Conservation (phyloP, 1,140 invertebrate species). For the Anthonomus grandis region DNA sequence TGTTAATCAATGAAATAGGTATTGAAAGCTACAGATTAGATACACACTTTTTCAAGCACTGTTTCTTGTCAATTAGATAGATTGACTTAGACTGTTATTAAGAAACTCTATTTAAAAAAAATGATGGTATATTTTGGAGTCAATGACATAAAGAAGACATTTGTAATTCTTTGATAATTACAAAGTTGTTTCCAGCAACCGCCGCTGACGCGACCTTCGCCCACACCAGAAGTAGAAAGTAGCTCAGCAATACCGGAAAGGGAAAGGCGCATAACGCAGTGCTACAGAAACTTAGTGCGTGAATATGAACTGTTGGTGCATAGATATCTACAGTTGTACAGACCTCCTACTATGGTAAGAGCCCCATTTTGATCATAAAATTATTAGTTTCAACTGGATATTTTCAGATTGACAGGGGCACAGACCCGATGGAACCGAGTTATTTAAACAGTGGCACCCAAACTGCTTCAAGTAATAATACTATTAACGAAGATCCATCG, state of each 20-base stretch:
- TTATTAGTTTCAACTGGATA: background rate
- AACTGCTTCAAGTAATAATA: conserved; percentile 24
- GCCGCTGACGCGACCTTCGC: background rate
- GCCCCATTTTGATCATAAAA: background rate
- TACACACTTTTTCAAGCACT: too few species aligned
- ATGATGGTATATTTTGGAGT: too few species aligned
- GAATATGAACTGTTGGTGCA: conserved; percentile 53
- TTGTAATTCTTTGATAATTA: too few species aligned
- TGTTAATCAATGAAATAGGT: too few species aligned
- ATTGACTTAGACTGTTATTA: too few species aligned
- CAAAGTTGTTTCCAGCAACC: too few species aligned
- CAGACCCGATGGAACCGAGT: conserved; percentile 61
- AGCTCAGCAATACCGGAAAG: conserved; percentile 42
- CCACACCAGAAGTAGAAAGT: conserved; percentile 20
- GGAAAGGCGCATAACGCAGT: conserved; percentile 48
- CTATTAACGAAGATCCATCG: conserved; percentile 10
- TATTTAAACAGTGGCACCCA: conserved; percentile 36
- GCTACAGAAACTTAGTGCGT: conserved; percentile 52
- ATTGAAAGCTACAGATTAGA: too few species aligned
- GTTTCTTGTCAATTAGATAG: too few species aligned
- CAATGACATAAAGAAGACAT: too few species aligned
- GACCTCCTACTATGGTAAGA: conserved; percentile 49
- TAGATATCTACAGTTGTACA: conserved; percentile 52
- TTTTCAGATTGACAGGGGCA: conserved; percentile 60
- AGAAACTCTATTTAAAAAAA: too few species aligned